Base-by-base conservation (phyloP, 2,113 vertebrate genomes). In the Acrocephalus arundinaceus region DNA sequence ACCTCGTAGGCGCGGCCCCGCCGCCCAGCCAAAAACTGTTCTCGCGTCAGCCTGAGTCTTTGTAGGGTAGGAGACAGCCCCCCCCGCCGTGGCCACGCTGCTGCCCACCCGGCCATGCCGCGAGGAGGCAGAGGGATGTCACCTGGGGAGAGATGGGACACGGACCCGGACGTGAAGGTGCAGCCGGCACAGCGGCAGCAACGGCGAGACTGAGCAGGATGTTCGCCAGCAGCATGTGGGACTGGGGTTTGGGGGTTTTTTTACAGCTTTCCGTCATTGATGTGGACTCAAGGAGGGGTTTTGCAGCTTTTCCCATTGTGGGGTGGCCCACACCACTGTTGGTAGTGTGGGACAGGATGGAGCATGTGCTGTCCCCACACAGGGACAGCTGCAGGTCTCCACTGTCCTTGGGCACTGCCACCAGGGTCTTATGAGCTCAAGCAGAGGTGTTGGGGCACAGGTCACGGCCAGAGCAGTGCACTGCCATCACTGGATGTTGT, bases 1-100 rank as follows among this genome's bases (percentile, higher is more conserved):
- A 97, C 97, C 94, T 97, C 94, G 76, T 98, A 98, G 97, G 89
- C 14, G 54, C 20, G 41, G 92, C 96, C 77, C 90, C 1, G 21
- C 94, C 62, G 39, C 93, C 91, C 92, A 39, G 72, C 83, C 92
- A 97, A 96, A 94, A 92, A 98, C 97, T 97, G 97, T 97, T 95
- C 96, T 95, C 97, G 45, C 71, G 94, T 78, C 87, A 89, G 87
- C 96, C 97, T n/a, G 87, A 88, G 82, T 95, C 94, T 96, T 95
- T 85, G 81, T 98, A 98, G 98, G 94, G 90, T 96, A 97, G 96
- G 96, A 90, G 90, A 94, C 92, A 95, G 97, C 95, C 91, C 85
- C 94, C 93, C 95, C 86, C 46, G 35, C 66, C 30, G 27, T 3
- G 13, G 72, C 62, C 71, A 85, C 23, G 43, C 90, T n/a, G 83